These are phyloP conservation scores for Drosophila pseudotakahashii DNA, from an alignment of 2,888 invertebrate species.

Conservation along the genomic window DNA sequence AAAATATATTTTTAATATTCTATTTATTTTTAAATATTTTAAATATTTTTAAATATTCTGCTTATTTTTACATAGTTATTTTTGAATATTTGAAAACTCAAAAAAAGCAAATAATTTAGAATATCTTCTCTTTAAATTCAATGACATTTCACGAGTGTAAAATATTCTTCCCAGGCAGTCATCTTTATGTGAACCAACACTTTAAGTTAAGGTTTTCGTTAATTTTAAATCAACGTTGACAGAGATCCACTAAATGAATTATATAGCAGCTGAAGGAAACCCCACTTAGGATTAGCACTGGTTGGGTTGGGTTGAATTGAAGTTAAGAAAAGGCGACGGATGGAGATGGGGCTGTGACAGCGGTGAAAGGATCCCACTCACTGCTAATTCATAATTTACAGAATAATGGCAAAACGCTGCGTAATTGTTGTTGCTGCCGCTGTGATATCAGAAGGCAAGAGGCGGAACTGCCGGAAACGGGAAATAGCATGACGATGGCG, in stretches of 20 bases:
- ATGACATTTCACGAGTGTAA: not conserved
- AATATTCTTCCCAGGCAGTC: not conserved
- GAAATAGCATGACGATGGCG: constrained; percentile 46
- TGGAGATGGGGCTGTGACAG: not conserved
- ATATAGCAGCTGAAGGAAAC: constrained; percentile 25
- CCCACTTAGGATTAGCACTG: constrained; percentile 44
- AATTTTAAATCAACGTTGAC: constrained; percentile 44
- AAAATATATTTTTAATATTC: too few species aligned
- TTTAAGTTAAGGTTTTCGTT: constrained; percentile 15
- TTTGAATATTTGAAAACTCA: not conserved
- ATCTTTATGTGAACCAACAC: constrained; percentile 1
- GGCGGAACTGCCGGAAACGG: constrained; percentile 64
- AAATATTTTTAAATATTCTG: too few species aligned
- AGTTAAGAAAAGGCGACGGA: not conserved
- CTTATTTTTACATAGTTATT: too few species aligned
- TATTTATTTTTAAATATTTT: not conserved
- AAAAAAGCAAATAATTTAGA: not conserved
- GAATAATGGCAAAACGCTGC: constrained; percentile 39
- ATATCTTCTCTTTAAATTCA: not conserved
- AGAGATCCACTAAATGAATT: constrained; percentile 35
- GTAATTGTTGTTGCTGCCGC: constrained; percentile 42
- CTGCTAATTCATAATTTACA: constrained; percentile 60
- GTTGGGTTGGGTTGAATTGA: constrained; percentile 29
- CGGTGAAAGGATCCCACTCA: constrained; percentile 28
- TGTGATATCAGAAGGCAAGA: constrained; percentile 30